Conservation (phyloP, 1,140 invertebrate species). For the Drosophila takahashii region DNA sequence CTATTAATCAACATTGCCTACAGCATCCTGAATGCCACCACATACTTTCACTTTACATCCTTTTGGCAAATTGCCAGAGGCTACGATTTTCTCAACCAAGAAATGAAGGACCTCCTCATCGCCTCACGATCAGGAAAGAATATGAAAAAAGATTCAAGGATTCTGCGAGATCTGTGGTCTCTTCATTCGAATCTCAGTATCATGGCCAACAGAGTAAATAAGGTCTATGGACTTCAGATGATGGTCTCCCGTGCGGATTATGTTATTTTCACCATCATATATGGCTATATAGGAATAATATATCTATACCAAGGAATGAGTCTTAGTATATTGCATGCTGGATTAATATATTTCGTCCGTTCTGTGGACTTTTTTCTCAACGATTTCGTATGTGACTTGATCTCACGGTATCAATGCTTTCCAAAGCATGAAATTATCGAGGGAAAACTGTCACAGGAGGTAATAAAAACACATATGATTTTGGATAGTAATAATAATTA, state of each 20-base stretch:
- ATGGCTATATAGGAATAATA: slow-evolving; percentile 37
- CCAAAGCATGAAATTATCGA: slow-evolving; percentile 11
- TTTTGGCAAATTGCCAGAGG: slow-evolving; percentile 42
- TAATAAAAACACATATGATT: background rate
- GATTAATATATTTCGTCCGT: slow-evolving; percentile 3
- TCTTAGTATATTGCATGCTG: background rate
- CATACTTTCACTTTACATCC: slow-evolving; percentile 22
- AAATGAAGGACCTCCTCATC: background rate
- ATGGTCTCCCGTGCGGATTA: slow-evolving; percentile 40
- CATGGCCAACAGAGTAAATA: slow-evolving; percentile 23
- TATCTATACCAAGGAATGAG: background rate
- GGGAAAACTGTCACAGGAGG: slow-evolving; percentile 25
- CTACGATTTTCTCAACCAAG: slow-evolving; percentile 25
- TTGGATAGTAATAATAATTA: background rate
- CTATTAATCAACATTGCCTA: background rate
- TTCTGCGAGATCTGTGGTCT: slow-evolving; percentile 27
- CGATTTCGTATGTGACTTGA: slow-evolving; percentile 52
- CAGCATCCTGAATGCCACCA: slow-evolving; percentile 6
- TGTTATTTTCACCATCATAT: slow-evolving; percentile 18
- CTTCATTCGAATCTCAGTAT: slow-evolving; percentile 23
- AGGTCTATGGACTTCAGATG: slow-evolving; percentile 32
- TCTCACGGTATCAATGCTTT: slow-evolving; percentile 16
- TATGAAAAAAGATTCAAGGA: background rate
- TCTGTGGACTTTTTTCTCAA: slow-evolving; percentile 39
- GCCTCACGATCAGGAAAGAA: background rate